A percentile compares a stretch with the other conserved stretches of the same genome.
Evolutionary conservation across 2,113 vertebrate species (phyloP).

Genomic region (Mastomys coucha): DNA sequence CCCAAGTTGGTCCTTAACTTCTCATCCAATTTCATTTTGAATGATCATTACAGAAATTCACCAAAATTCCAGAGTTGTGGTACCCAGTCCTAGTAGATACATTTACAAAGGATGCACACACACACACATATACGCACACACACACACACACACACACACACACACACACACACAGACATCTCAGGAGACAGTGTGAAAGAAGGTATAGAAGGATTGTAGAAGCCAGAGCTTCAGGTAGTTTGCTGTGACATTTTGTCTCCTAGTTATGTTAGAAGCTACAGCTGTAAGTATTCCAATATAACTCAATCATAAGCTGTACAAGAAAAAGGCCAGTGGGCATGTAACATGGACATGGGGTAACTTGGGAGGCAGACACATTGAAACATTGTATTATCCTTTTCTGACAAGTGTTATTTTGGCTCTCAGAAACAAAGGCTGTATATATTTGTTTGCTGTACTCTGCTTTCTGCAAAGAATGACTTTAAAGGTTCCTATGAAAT

Average conservation of each 20-base stretch:
- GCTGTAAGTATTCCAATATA: not conserved
- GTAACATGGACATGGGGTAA: not conserved
- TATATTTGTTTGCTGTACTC: not conserved
- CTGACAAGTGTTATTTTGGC: not conserved
- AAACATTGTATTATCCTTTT: not conserved
- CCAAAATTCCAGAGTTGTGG: not conserved
- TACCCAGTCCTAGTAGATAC: too few relatives aligned
- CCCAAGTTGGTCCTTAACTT: not conserved
- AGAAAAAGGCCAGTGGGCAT: not conserved
- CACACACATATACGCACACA: too few relatives aligned
- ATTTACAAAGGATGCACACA: not conserved
- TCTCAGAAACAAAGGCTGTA: not conserved
- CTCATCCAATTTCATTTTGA: not conserved
- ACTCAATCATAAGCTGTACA: too few relatives aligned
- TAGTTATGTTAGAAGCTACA: not conserved
- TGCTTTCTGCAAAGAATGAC: not conserved
- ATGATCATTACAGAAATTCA: not conserved
- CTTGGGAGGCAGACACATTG: not conserved
- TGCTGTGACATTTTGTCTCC: not conserved
- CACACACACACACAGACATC: too few relatives aligned
- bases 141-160: too few relatives aligned
- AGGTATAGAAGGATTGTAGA: not conserved
- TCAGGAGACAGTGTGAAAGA: not conserved
- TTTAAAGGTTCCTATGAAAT: slow-evolving; percentile 18
- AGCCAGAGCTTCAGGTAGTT: not conserved